Conservation (phyloP, 1,140 invertebrate species). For the Brachionus asplanchnoidis region DNA sequence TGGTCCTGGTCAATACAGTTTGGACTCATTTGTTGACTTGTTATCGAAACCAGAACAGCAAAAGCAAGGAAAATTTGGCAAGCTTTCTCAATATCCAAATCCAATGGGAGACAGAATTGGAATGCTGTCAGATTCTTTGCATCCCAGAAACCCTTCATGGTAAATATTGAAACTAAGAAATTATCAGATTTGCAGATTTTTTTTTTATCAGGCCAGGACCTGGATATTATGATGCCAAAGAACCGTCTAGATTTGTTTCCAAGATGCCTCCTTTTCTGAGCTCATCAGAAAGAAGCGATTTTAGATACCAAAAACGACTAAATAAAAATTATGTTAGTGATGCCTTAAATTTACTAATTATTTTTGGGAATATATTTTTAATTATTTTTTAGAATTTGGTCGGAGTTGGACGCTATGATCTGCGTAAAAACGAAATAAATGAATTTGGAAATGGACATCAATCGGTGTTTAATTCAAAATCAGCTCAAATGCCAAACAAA, state of each 20-base stretch:
- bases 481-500: background rate
- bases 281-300: conserved; percentile 6
- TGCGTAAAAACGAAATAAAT: background rate
- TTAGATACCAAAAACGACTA: background rate
- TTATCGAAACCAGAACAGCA: background rate
- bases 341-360: background rate
- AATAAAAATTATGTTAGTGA: conserved; percentile 16
- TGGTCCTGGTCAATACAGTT: conserved; percentile 36
- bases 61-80: conserved; percentile 36
- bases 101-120: background rate
- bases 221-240: conserved; percentile 1
- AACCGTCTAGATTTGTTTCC: background rate
- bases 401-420: conserved; percentile 36
- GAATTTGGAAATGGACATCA: conserved; percentile 26
- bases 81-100: conserved; percentile 14
- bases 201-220: background rate
- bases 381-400: conserved; percentile 8
- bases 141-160: conserved; percentile 1
- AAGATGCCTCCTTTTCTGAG: conserved; percentile 20
- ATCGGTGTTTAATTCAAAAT: conserved; percentile 22
- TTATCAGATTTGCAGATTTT: background rate
- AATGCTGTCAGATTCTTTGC: background rate
- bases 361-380: background rate
- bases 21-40: background rate
- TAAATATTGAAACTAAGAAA: background rate